Evolutionary conservation across 2,888 invertebrate species (phyloP), one percentile per base, ranked within the genome.

Genomic region (Poecilobothrus nobilitatus): DNA sequence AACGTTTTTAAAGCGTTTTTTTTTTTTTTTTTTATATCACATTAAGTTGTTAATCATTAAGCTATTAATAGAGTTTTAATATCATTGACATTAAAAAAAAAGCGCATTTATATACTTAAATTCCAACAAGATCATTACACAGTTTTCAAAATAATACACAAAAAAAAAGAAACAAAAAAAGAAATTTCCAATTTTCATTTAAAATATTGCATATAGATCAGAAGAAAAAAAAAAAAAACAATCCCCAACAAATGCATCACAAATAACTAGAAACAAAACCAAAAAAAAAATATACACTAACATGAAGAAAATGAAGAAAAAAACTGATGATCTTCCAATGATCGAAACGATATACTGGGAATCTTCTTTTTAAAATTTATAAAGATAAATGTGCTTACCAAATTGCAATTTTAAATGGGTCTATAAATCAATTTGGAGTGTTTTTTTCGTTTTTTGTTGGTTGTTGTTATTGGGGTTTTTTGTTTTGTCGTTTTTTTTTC

Each of bases 331-430:
- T 12, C 18, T 18, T 53, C 53, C 53, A 53, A 53, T 53, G 12
- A 53, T 53, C 53, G 9, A 27, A 27, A 15, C 53, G 7, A 6
- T 53, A 18, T 12, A 53, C n/a, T 27, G 27, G 12, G 53, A 53
- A 53, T 53, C 9, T 53, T 27, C 2, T 27, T 27, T 27, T 53
- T 53, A 53, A 53, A 53, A 53, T 53, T 53, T 37, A 27, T 53
- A 15, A 53, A 53, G 53, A 53, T 53, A 53, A 53, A 53, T 53
- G 53, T 53, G 53, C 53, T 53, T 53, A 53, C 53, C 53, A 53
- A 53, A 53, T 53, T 53, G 53, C 53, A 18, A 53, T 53, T 53
- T 53, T 53, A 53, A 53, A 53, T 53, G 53, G 9, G 15, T 53
- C 53, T n/a, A 53, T 53, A 53, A 53, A 53, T 53, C 53, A 53